Percentiles rank a stretch among this genome's conserved stretches.
Evolutionary conservation across 2,113 vertebrate genomes (phyloP).

Genomic region (Conger conger): DNA sequence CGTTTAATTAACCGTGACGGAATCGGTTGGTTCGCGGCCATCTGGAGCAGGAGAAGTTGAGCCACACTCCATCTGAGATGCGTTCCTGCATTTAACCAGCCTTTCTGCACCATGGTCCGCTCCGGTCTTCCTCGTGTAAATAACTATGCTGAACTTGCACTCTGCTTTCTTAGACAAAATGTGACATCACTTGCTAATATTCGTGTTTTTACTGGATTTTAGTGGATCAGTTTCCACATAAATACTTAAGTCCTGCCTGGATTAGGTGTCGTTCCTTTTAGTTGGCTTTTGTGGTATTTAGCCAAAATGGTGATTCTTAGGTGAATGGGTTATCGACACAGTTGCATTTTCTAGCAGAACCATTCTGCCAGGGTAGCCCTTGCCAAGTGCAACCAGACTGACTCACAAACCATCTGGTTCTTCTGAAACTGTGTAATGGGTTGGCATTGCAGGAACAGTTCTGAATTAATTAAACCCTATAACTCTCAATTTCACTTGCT

Average conservation of each 20-base stretch:
- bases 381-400: slow-evolving; percentile 24
- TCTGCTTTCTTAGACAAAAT: background rate
- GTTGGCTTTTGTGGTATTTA: background rate
- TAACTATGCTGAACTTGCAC: too few relatives aligned
- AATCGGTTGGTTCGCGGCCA: slow-evolving; percentile 61
- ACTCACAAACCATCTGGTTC: slow-evolving; percentile 38
- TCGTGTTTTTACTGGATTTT: background rate
- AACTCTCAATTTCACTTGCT: background rate
- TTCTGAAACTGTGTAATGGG: slow-evolving; percentile 12
- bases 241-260: too few relatives aligned
- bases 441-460: slow-evolving; percentile 4
- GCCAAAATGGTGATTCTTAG: background rate
- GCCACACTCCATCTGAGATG: background rate
- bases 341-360: slow-evolving; percentile 25
- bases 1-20: slow-evolving; percentile 65
- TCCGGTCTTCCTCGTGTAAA: background rate
- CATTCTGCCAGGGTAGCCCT: slow-evolving; percentile 6
- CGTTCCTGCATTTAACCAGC: background rate
- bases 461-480: slow-evolving; percentile 14
- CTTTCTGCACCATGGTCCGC: background rate
- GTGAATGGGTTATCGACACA: slow-evolving; percentile 2
- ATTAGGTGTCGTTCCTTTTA: background rate
- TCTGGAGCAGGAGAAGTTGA: slow-evolving; percentile 56
- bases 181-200: background rate
- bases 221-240: background rate